Conservation (phyloP, 1,140 invertebrate species). For the Trichonephila clavipes region DNA sequence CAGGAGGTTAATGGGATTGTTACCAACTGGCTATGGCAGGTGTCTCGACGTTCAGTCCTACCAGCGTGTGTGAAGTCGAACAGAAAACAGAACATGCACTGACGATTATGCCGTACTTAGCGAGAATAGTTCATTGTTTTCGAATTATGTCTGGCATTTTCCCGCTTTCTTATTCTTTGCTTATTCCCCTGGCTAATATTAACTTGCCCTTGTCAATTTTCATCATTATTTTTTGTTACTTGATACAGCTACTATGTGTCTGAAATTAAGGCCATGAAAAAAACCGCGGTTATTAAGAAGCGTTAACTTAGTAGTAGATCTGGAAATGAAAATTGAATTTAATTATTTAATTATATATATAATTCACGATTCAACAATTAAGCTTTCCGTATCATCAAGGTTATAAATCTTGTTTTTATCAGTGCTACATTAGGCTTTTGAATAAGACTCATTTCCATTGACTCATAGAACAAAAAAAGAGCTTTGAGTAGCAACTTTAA, state of each 20-base stretch:
- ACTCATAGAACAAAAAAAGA: background rate
- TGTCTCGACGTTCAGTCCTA: background rate
- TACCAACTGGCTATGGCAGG: background rate
- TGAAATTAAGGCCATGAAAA: background rate
- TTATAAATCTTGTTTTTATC: background rate
- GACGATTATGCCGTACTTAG: conserved; percentile 13
- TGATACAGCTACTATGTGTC: background rate
- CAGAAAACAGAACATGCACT: conserved; percentile 6
- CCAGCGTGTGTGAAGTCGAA: background rate
- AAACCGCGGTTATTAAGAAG: background rate
- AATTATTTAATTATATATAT: background rate
- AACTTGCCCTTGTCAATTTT: background rate
- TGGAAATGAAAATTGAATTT: background rate
- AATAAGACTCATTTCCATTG: background rate
- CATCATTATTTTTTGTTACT: background rate
- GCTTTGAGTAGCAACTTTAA: too few species aligned
- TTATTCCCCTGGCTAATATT: background rate
- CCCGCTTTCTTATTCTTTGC: background rate
- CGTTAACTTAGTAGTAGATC: background rate
- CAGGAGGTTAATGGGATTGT: conserved; percentile 30
- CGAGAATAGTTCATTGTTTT: conserved; percentile 38
- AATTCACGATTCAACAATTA: background rate
- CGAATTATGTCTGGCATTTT: conserved; percentile 4
- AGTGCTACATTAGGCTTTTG: too few species aligned
- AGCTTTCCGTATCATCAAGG: background rate